These are phyloP conservation scores for Pseudonaja textilis DNA, from an alignment of 2,113 vertebrate genomes.

Conservation along the genomic window DNA sequence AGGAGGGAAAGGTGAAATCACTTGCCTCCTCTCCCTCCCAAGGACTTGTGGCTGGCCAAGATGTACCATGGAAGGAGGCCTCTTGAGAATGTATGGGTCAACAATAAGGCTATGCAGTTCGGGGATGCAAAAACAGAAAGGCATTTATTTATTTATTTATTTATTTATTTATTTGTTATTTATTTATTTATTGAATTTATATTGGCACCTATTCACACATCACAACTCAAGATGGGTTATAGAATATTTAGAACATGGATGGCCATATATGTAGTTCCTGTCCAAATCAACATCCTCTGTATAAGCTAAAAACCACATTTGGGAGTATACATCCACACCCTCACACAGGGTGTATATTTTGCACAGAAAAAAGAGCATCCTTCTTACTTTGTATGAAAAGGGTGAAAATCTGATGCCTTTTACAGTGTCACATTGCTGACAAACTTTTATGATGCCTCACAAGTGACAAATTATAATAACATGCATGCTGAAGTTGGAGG, in stretches of 20 bases:
- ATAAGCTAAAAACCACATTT: neutral
- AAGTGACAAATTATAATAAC: neutral
- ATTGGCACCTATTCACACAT: too few species aligned
- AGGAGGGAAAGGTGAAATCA: neutral
- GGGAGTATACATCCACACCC: neutral
- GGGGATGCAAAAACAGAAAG: neutral
- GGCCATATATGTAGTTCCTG: neutral
- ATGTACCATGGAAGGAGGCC: neutral
- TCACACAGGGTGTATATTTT: neutral
- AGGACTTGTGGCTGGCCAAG: neutral
- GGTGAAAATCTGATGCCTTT: neutral
- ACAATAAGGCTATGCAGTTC: neutral
- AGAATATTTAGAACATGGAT: neutral
- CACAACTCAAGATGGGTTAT: too few species aligned
- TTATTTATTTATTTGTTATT: too few species aligned
- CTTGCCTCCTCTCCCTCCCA: neutral
- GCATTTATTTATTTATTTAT: neutral
- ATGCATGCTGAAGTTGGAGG: neutral
- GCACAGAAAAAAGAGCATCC: neutral
- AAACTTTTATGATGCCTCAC: neutral
- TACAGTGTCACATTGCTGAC: neutral
- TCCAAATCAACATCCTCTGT: neutral
- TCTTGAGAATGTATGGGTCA: neutral
- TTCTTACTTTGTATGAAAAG: neutral
- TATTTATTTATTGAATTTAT: too few species aligned